Percentiles rank a stretch among this genome's conserved stretches.
Conservation (phyloP, 2,888 invertebrate species). For the Malthinus flaveolus region DNA sequence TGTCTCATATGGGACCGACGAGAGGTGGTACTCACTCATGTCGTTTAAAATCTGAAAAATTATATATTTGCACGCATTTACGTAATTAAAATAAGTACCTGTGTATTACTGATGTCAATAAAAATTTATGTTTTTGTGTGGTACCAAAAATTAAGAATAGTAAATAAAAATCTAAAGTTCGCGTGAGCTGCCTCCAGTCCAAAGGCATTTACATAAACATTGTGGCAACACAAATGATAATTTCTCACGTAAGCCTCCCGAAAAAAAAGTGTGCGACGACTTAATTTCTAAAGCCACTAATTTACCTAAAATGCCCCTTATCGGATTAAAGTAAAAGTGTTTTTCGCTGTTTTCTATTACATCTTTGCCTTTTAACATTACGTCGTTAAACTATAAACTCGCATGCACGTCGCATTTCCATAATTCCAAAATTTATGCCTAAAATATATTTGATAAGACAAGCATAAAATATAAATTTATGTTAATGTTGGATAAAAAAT, state of each 20-base stretch:
- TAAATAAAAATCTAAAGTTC: conserved; percentile 12
- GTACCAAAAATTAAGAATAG: not conserved
- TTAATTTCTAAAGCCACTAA: conserved; percentile 37
- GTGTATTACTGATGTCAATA: conserved; percentile 1
- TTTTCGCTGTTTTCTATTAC: conserved; percentile 21
- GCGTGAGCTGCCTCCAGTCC: conserved; percentile 24
- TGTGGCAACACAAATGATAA: conserved; percentile 37
- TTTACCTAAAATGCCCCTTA: conserved; percentile 35
- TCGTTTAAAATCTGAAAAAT: too few species aligned
- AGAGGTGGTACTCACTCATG: too few species aligned
- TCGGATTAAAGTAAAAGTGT: conserved; percentile 33
- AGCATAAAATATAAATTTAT: too few species aligned
- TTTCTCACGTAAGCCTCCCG: conserved; percentile 35
- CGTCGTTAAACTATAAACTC: not conserved
- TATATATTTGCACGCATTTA: too few species aligned
- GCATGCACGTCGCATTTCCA: conserved; percentile 3
- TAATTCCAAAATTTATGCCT: conserved; percentile 3
- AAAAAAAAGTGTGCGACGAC: conserved; percentile 31
- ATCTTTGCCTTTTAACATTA: not conserved
- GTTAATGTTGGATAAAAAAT: too few species aligned
- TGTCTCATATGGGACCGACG: too few species aligned
- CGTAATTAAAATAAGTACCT: too few species aligned
- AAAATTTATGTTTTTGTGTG: not conserved
- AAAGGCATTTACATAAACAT: conserved; percentile 37
- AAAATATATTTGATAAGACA: not conserved